A percentile compares a stretch with the other conserved stretches of the same genome.
phyloP scores from a whole-genome alignment of 2,113 vertebrate species.

The Neomonachus schauinslandi region DNA sequence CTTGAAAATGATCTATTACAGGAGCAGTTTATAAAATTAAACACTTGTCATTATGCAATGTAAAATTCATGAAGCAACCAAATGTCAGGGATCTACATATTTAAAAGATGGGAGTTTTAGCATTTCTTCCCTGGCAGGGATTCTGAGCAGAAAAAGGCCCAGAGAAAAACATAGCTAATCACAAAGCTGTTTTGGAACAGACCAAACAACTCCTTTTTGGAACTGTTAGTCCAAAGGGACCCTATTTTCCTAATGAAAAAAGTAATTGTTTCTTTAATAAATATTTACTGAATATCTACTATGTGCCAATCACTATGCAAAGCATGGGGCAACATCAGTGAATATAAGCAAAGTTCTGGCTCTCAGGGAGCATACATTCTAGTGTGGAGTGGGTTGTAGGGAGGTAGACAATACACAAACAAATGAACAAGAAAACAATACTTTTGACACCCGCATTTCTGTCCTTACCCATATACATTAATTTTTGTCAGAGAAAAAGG shows the following conservation, averaged over 20 bases:
- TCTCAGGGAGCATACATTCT: not conserved
- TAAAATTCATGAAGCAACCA: slow-evolving; percentile 83
- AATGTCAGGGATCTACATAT: slow-evolving; percentile 83
- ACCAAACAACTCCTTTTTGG: slow-evolving; percentile 58
- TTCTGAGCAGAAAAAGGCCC: slow-evolving; percentile 84
- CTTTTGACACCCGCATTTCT: not conserved
- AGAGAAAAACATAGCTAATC: slow-evolving; percentile 79
- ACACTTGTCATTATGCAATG: slow-evolving; percentile 81
- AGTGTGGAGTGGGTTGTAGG: not conserved
- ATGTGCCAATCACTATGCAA: not conserved
- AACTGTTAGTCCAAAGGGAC: slow-evolving; percentile 19
- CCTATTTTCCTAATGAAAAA: slow-evolving; percentile 49
- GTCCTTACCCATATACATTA: not conserved
- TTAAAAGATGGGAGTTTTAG: slow-evolving; percentile 79
- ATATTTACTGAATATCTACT: slow-evolving; percentile 42
- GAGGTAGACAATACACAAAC: not conserved
- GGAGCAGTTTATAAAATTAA: slow-evolving; percentile 83
- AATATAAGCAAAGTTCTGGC: not conserved
- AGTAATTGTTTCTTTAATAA: slow-evolving; percentile 45
- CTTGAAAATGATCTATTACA: slow-evolving; percentile 81
- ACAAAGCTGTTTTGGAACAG: slow-evolving; percentile 75
- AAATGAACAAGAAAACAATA: not conserved
- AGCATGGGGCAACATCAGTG: not conserved
- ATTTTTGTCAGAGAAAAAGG: slow-evolving; percentile 3
- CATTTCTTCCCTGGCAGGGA: slow-evolving; percentile 78